Evolutionary conservation across 2,888 invertebrate genomes (phyloP).

Genomic region (Scaptomyza parva): DNA sequence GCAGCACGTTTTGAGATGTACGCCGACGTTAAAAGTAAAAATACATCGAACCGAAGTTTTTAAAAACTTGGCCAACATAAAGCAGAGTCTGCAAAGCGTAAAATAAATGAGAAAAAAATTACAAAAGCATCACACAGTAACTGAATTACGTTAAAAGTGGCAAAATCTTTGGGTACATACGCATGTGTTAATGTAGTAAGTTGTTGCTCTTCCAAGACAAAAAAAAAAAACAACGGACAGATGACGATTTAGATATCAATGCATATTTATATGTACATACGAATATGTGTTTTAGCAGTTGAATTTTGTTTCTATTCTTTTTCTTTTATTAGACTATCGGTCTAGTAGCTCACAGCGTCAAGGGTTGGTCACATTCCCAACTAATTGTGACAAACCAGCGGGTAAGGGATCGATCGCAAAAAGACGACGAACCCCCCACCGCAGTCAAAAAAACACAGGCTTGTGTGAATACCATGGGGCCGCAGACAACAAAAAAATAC

Average conservation of each 20-base stretch:
- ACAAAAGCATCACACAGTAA: conserved; percentile 24
- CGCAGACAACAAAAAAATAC: no score
- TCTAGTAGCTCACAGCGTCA: no score
- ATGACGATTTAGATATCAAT: neutral
- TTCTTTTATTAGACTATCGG: no score
- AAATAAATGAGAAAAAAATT: conserved; percentile 26
- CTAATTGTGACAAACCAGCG: no score
- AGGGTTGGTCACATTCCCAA: no score
- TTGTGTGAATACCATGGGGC: no score
- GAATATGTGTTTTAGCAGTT: neutral
- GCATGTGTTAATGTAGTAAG: conserved; percentile 12
- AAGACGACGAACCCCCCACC: no score
- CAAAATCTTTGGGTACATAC: conserved; percentile 61
- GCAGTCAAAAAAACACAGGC: no score
- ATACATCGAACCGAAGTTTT: conserved; percentile 56
- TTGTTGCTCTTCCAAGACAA: neutral
- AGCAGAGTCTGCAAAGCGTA: conserved; percentile 51
- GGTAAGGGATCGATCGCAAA: no score
- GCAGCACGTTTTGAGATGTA: conserved; percentile 43
- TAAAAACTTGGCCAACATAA: conserved; percentile 73
- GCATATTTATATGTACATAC: neutral
- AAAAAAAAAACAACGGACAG: neutral
- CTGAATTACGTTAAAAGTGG: conserved; percentile 74
- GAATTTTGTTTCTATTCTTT: neutral
- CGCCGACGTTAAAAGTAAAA: conserved; percentile 71